Evolutionary conservation across 2,888 invertebrate species (phyloP).

Genomic region (Epistrophe eligans): DNA sequence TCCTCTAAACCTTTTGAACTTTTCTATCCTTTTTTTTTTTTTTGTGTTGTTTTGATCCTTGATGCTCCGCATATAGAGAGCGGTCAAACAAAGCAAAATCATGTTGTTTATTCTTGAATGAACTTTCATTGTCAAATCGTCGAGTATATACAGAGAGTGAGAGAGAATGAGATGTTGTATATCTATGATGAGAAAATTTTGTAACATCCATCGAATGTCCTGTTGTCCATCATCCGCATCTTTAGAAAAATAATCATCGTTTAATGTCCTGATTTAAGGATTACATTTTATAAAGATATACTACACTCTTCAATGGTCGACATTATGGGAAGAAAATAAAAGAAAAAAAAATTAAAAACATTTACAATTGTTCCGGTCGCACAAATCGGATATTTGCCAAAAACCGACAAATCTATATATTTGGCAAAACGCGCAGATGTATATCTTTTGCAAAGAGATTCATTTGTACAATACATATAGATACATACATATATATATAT

Average conservation of each 20-base stretch:
- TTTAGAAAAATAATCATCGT: slow-evolving; percentile 67
- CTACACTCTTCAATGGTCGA: slow-evolving; percentile 3
- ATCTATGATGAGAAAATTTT: slow-evolving; percentile 20
- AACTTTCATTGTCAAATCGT: slow-evolving; percentile 77
- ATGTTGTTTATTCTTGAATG: slow-evolving; percentile 83
- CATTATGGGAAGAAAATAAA: slow-evolving; percentile 40
- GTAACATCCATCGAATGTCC: slow-evolving; percentile 23
- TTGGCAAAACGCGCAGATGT: slow-evolving; percentile 54
- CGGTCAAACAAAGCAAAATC: slow-evolving; percentile 78
- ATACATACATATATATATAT: not conserved
- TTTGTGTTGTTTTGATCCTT: not conserved
- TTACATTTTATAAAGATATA: slow-evolving; percentile 53
- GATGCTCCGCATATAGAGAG: slow-evolving; percentile 8
- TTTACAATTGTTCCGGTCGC: slow-evolving; percentile 82
- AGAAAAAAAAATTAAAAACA: slow-evolving; percentile 77
- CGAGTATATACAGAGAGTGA: not conserved
- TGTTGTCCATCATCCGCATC: slow-evolving; percentile 41
- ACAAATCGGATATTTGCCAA: slow-evolving; percentile 81
- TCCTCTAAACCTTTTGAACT: slow-evolving; percentile 83
- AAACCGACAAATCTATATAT: slow-evolving; percentile 50
- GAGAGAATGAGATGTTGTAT: slow-evolving; percentile 37
- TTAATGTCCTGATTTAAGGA: slow-evolving; percentile 75
- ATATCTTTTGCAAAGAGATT: slow-evolving; percentile 32
- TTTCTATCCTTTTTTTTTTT: slow-evolving; percentile 55
- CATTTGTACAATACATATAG: not conserved